phyloP scores from a whole-genome alignment of 1,140 invertebrate species.

The Sarcophaga peregrina region DNA sequence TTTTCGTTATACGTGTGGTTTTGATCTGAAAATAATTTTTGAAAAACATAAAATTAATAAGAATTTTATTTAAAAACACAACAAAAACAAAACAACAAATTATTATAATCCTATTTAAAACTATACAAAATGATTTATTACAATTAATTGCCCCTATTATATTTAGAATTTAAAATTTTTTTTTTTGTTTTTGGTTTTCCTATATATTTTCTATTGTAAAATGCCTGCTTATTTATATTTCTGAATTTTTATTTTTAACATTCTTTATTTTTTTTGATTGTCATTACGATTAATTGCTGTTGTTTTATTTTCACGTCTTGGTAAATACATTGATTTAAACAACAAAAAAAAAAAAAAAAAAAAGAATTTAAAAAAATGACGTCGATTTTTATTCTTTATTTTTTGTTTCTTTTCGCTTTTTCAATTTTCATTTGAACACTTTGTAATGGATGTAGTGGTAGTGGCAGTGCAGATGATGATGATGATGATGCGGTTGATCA shows the following conservation, averaged over 20 bases:
- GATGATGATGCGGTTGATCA: no score
- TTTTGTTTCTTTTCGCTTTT: background rate
- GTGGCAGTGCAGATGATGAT: background rate
- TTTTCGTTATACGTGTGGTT: constrained; percentile 66
- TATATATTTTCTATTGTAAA: no score
- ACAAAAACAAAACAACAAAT: background rate
- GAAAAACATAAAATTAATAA: background rate
- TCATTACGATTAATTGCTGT: constrained; percentile 14
- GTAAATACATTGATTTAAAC: no score
- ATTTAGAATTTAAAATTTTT: no score
- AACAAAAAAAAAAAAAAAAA: no score
- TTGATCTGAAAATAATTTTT: constrained; percentile 67
- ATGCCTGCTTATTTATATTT: no score
- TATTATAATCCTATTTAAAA: background rate
- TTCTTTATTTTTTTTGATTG: background rate
- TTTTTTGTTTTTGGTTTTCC: no score
- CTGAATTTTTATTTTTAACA: background rate
- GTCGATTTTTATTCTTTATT: background rate
- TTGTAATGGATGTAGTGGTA: background rate
- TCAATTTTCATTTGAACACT: background rate
- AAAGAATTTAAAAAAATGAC: constrained; percentile 1
- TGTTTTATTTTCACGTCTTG: background rate
- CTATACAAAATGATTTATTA: background rate
- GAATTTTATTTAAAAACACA: background rate
- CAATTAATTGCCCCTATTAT: background rate